Evolutionary conservation across 2,888 invertebrate genomes (phyloP).

Genomic region (Incurvaria masculella): DNA sequence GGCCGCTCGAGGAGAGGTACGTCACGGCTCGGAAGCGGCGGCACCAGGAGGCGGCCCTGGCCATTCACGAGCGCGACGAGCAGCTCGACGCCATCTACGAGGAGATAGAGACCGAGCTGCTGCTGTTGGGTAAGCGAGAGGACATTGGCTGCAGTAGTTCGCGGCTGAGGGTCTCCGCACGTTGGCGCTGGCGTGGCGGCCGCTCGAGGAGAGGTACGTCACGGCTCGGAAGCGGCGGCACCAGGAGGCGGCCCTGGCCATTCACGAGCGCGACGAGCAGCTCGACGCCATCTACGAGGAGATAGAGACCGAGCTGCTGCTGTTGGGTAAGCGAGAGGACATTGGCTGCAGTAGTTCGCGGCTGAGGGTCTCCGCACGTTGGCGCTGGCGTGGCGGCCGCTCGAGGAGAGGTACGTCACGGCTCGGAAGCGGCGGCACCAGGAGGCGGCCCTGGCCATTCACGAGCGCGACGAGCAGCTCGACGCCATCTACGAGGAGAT

Average conservation of each 20-base stretch:
- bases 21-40: slow-evolving; percentile 87
- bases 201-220: slow-evolving; percentile 81
- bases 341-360: slow-evolving; percentile 92
- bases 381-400: slow-evolving; percentile 87
- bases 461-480: slow-evolving; percentile 84
- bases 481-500: slow-evolving; percentile 97
- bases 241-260: slow-evolving; percentile 79
- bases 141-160: slow-evolving; percentile 90
- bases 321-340: slow-evolving; percentile 64
- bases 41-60: slow-evolving; percentile 83
- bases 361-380: slow-evolving; percentile 94
- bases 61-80: slow-evolving; percentile 85
- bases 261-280: slow-evolving; percentile 86
- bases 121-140: slow-evolving; percentile 63
- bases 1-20: slow-evolving; percentile 80
- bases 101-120: slow-evolving; percentile 93
- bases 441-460: slow-evolving; percentile 80
- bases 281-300: slow-evolving; percentile 95
- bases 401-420: slow-evolving; percentile 81
- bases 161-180: slow-evolving; percentile 96
- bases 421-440: slow-evolving; percentile 88
- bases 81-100: slow-evolving; percentile 92
- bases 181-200: slow-evolving; percentile 89
- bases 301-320: slow-evolving; percentile 88
- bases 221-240: slow-evolving; percentile 87